These are phyloP conservation scores for Troides helena DNA, from an alignment of 2,888 invertebrate species.

Conservation along the genomic window DNA sequence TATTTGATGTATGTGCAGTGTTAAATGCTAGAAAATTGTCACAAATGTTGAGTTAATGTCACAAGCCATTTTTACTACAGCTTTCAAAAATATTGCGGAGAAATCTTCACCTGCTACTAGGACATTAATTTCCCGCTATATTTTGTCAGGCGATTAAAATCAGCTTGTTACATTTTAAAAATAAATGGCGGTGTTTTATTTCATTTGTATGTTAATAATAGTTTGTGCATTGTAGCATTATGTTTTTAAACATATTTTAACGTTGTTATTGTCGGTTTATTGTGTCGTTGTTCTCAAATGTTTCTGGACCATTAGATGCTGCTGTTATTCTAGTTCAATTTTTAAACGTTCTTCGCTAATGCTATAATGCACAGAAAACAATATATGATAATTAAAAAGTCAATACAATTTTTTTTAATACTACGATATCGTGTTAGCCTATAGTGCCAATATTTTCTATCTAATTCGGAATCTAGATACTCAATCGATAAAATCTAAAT, in stretches of 20 bases:
- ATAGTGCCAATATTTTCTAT: conserved; percentile 51
- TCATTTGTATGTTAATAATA: conserved; percentile 26
- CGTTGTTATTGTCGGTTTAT: conserved; percentile 22
- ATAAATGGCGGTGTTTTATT: conserved; percentile 25
- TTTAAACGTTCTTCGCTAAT: conserved; percentile 20
- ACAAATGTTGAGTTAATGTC: conserved; percentile 27
- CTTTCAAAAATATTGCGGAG: not conserved
- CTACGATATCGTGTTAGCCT: conserved; percentile 34
- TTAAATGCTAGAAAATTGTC: conserved; percentile 31
- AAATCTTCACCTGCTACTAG: not conserved
- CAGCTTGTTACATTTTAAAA: not conserved
- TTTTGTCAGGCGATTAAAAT: not conserved
- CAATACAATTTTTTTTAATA: conserved; percentile 29
- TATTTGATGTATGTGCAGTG: conserved; percentile 16
- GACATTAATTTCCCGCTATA: not conserved
- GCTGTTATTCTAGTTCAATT: conserved; percentile 17
- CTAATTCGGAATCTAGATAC: conserved; percentile 40
- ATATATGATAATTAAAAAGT: conserved; percentile 27
- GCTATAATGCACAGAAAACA: conserved; percentile 22
- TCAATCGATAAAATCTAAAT: conserved; percentile 41
- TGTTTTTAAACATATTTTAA: conserved; percentile 14
- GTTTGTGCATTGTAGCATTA: conserved; percentile 20
- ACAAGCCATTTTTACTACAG: not conserved
- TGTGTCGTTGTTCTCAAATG: conserved; percentile 4
- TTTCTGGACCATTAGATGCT: conserved; percentile 4